phyloP scores from a whole-genome alignment of 2,113 vertebrate genomes.

The Mus pahari region DNA sequence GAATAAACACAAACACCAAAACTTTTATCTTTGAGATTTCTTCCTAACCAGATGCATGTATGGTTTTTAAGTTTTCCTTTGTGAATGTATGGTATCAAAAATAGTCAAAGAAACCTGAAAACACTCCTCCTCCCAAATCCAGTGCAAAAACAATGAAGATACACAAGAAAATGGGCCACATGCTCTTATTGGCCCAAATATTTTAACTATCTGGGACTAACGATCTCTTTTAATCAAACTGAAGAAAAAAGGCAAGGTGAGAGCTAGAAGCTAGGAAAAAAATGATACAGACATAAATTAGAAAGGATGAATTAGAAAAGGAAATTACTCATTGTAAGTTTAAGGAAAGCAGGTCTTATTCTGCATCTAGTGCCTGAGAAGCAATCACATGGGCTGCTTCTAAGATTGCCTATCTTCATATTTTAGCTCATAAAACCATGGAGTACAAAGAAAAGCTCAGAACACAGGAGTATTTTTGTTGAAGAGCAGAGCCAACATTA shows the following conservation, averaged over 20 bases:
- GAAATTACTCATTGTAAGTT: conserved; percentile 13
- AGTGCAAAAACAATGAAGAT: neutral
- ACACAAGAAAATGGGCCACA: conserved; percentile 23
- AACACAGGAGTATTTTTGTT: conserved; percentile 20
- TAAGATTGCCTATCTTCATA: conserved; percentile 18
- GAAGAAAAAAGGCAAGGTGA: neutral
- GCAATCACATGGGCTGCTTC: neutral
- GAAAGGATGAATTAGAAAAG: neutral
- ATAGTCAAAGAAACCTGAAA: neutral
- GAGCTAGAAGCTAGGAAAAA: conserved; percentile 57
- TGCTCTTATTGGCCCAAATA: neutral
- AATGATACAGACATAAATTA: neutral
- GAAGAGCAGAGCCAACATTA: neutral
- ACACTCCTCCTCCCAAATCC: neutral
- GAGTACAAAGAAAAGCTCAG: neutral
- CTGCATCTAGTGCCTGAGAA: neutral
- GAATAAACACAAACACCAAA: conserved; percentile 39
- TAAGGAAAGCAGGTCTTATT: conserved; percentile 37
- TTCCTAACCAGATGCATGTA: neutral
- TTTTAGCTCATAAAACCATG: conserved; percentile 35
- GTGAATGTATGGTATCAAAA: neutral
- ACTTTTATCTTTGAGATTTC: conserved; percentile 14
- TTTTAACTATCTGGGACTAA: conserved; percentile 14
- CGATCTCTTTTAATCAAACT: conserved; percentile 21
- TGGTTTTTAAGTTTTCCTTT: neutral